phyloP scores from a whole-genome alignment of 2,797 vertebrate species.

The Nyctibius grandis region DNA sequence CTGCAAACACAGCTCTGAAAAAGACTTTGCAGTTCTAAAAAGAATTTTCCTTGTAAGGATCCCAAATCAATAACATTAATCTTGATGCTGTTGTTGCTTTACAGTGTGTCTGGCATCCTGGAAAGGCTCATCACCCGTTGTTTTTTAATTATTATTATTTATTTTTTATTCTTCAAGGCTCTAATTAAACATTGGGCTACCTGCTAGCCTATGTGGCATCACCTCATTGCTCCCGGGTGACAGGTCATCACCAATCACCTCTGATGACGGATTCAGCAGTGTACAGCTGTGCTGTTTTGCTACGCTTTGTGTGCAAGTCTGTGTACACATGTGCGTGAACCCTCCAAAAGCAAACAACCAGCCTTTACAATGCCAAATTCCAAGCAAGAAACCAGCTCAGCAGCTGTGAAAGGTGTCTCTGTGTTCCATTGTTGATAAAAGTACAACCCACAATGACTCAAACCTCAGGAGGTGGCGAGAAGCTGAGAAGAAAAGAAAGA shows the following conservation, averaged over 20 bases:
- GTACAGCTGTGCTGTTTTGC: background rate
- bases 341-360: conserved; percentile 28
- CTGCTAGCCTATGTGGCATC: background rate
- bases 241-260: background rate
- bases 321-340: background rate
- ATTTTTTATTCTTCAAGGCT: background rate
- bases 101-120: background rate
- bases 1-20: background rate
- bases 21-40: background rate
- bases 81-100: background rate
- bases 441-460: background rate
- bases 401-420: conserved; percentile 19
- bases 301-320: conserved; percentile 4
- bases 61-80: background rate
- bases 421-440: background rate
- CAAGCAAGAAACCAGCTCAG: background rate
- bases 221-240: background rate
- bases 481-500: background rate
- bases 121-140: background rate
- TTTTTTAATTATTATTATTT: background rate
- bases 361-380: conserved; percentile 21
- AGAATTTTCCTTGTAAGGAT: background rate
- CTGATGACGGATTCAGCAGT: background rate
- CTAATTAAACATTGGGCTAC: background rate
- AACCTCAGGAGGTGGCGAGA: background rate